Evolutionary conservation across 2,113 vertebrate genomes (phyloP).

Genomic region (Triplophysa siluroides): DNA sequence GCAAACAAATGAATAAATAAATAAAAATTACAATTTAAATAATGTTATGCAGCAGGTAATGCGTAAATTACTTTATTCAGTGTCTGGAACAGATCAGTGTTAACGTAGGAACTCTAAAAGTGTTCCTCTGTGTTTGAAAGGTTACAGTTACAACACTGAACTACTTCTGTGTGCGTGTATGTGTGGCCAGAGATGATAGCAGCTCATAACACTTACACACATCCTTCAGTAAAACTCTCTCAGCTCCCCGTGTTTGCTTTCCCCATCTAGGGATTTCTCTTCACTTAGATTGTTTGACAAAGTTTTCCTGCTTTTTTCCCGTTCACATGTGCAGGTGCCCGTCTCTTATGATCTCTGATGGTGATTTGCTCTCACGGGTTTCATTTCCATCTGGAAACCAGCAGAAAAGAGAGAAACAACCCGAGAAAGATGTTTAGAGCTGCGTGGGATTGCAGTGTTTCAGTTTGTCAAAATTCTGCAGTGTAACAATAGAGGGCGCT

Average conservation of each 20-base stretch:
- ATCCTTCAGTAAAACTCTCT: constrained; percentile 45
- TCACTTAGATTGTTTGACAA: constrained; percentile 82
- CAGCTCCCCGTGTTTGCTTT: background rate
- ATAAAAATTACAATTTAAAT: no score
- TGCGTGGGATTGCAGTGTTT: background rate
- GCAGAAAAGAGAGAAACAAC: background rate
- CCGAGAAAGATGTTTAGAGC: background rate
- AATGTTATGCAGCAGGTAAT: no score
- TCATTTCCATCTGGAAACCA: constrained; percentile 27
- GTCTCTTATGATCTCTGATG: constrained; percentile 39
- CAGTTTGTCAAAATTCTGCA: background rate
- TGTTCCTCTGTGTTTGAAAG: no score
- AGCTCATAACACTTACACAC: background rate
- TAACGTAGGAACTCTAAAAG: no score
- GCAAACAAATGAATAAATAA: no score
- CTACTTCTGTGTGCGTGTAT: background rate
- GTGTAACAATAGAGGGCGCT: constrained; percentile 87
- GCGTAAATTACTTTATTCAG: no score
- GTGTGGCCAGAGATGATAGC: background rate
- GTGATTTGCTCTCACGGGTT: constrained; percentile 17
- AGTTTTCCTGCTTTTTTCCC: constrained; percentile 79
- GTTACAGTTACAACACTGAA: no score
- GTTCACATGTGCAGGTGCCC: constrained; percentile 31
- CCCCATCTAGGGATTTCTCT: constrained; percentile 78
- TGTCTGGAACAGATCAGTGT: no score